These are phyloP conservation scores for Tribolium freemani DNA, from an alignment of 2,888 invertebrate genomes.

Conservation along the genomic window DNA sequence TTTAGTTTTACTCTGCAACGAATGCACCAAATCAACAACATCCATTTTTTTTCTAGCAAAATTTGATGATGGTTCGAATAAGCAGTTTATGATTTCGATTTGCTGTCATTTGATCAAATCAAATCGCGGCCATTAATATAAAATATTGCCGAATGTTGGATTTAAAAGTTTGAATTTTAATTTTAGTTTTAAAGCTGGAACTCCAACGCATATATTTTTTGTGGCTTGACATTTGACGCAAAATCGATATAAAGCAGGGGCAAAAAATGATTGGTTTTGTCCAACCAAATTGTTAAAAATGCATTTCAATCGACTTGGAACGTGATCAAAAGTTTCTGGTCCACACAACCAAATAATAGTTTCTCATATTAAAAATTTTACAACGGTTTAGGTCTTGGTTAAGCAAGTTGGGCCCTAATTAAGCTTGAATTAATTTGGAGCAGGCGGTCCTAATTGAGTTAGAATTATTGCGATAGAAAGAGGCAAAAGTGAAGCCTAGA, in stretches of 20 bases:
- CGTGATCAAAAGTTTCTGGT: no score
- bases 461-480: conserved; percentile 24
- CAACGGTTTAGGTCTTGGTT: neutral
- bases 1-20: conserved; percentile 25
- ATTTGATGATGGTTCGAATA: neutral
- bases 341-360: no score
- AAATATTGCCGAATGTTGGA: neutral
- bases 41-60: neutral
- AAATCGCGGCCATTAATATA: neutral
- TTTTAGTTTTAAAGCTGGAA: neutral
- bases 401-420: conserved; percentile 1
- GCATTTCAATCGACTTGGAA: neutral
- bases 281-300: neutral
- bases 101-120: neutral
- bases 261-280: neutral
- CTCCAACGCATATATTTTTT: neutral
- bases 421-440: conserved; percentile 26
- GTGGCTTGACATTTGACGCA: neutral
- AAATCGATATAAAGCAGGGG: neutral
- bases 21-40: neutral
- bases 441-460: neutral
- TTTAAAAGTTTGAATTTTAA: neutral
- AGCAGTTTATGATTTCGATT: neutral
- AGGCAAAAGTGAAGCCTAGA: neutral
- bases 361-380: neutral